phyloP scores from a whole-genome alignment of 2,113 vertebrate genomes.

The Thunnus maccoyii region DNA sequence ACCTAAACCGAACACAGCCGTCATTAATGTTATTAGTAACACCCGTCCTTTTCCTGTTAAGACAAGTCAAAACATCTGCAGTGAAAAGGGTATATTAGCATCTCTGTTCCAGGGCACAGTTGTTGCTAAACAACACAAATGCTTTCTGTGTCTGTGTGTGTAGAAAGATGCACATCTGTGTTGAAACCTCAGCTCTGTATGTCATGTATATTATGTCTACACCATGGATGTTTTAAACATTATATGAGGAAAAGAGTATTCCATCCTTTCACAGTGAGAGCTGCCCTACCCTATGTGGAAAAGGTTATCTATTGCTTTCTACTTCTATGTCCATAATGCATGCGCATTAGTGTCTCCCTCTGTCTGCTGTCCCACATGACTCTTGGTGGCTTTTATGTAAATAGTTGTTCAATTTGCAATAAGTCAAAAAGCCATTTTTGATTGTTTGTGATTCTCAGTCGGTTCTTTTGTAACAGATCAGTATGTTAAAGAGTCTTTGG shows the following conservation, averaged over 20 bases:
- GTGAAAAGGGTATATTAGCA: neutral
- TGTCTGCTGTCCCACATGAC: slow-evolving; percentile 10
- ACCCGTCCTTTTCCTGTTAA: neutral
- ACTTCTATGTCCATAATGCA: slow-evolving; percentile 16
- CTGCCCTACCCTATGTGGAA: slow-evolving; percentile 23
- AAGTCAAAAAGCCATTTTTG: neutral
- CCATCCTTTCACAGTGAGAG: slow-evolving; percentile 28
- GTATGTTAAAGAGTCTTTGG: neutral
- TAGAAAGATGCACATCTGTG: slow-evolving; percentile 3
- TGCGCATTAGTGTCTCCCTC: slow-evolving; percentile 20
- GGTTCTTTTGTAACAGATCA: neutral
- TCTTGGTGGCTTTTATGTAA: neutral
- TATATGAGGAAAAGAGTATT: neutral
- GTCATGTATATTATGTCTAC: neutral
- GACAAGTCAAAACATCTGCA: neutral
- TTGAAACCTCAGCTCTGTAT: slow-evolving; percentile 4
- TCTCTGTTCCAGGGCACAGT: neutral
- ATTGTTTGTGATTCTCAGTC: neutral
- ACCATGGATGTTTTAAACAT: slow-evolving; percentile 20
- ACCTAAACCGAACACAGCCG: neutral
- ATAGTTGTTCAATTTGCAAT: neutral
- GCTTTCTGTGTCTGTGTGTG: neutral
- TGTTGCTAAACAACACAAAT: slow-evolving; percentile 9
- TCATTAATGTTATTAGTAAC: neutral
- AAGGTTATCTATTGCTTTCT: neutral